Percentiles rank a stretch among this genome's conserved stretches.
Evolutionary conservation across 2,888 invertebrate genomes (phyloP).

Genomic region (Mechanitis mazaeus): DNA sequence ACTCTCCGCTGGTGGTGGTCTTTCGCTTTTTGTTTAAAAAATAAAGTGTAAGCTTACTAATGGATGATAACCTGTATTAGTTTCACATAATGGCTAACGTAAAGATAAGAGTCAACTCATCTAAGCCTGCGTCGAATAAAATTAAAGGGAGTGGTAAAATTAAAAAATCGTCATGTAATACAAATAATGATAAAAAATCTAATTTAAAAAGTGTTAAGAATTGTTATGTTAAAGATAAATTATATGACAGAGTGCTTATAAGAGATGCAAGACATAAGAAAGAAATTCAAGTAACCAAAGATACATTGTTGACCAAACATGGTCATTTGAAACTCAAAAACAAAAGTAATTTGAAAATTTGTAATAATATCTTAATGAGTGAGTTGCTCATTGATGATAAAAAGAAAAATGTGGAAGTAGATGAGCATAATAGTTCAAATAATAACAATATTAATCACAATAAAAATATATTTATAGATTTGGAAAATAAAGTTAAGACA

Average conservation of each 20-base stretch:
- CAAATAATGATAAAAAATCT: conserved; percentile 36
- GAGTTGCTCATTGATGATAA: conserved; percentile 53
- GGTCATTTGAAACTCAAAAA: conserved; percentile 37
- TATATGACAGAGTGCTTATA: conserved; percentile 22
- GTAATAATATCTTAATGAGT: conserved; percentile 55
- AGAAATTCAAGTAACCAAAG: conserved; percentile 21
- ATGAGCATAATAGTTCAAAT: conserved; percentile 44
- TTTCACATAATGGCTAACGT: conserved; percentile 59
- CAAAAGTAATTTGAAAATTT: conserved; percentile 43
- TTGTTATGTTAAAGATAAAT: conserved; percentile 15
- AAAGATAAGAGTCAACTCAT: conserved; percentile 57
- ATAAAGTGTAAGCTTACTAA: conserved; percentile 50
- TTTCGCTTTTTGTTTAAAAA: conserved; percentile 36
- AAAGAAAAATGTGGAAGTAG: conserved; percentile 23
- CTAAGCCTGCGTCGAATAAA: conserved; percentile 46
- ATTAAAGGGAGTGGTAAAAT: conserved; percentile 43
- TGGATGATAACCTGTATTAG: conserved; percentile 40
- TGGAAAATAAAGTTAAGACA: conserved; percentile 8
- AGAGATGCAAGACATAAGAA: conserved; percentile 23
- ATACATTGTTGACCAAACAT: conserved; percentile 38
- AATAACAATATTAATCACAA: conserved; percentile 66
- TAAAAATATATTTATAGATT: conserved; percentile 11
- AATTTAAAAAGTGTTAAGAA: conserved; percentile 31
- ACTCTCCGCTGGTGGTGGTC: conserved; percentile 57
- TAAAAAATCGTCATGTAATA: conserved; percentile 49